Evolutionary conservation across 2,888 invertebrate genomes (phyloP).

Genomic region (Anthophora plumipes): DNA sequence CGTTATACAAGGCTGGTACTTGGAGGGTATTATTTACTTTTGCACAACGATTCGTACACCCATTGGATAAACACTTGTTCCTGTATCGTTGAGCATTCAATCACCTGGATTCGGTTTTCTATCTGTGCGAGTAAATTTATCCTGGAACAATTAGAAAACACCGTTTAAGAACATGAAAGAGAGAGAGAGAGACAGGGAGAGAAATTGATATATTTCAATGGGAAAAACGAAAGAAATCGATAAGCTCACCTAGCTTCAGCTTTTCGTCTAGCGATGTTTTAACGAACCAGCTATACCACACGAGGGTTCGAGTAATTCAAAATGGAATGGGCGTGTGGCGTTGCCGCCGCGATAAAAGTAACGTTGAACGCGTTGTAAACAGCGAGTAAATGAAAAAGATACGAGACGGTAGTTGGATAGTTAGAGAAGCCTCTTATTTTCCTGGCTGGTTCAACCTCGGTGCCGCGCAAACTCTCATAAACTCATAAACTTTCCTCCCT

Average conservation of each 20-base stretch:
- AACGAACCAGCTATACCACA: conserved; percentile 12
- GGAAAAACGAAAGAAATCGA: background rate
- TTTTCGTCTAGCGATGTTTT: conserved; percentile 11
- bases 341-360: conserved; percentile 71
- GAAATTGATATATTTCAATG: background rate
- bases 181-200: no score
- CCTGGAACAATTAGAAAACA: background rate
- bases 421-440: conserved; percentile 76
- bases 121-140: no score
- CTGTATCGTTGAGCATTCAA: background rate
- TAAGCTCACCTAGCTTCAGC: background rate
- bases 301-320: conserved; percentile 55
- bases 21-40: conserved; percentile 52
- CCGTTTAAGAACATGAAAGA: background rate
- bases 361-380: conserved; percentile 75
- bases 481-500: conserved; percentile 75
- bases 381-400: conserved; percentile 79
- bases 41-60: background rate
- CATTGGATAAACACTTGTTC: conserved; percentile 30
- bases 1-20: conserved; percentile 22
- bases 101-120: background rate
- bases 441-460: conserved; percentile 52
- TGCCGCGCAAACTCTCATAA: conserved; percentile 70
- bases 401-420: conserved; percentile 77
- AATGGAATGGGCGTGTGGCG: conserved; percentile 2